Conservation (phyloP, 2,797 vertebrate genomes). For the Sebastes melanostomus region DNA sequence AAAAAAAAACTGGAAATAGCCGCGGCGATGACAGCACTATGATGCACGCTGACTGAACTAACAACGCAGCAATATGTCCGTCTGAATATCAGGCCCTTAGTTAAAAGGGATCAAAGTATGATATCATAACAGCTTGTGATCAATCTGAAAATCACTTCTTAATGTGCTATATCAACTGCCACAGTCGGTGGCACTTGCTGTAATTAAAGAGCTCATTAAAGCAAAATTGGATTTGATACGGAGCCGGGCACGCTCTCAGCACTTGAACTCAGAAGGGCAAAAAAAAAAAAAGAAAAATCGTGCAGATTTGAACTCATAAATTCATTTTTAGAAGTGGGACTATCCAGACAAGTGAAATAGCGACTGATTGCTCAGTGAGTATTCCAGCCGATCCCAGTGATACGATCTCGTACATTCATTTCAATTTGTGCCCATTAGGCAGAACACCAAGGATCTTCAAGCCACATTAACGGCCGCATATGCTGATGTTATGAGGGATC, state of each 20-base stretch:
- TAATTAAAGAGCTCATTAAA: slow-evolving; percentile 62
- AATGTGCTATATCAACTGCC: slow-evolving; percentile 39
- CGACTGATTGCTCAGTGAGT: slow-evolving; percentile 44
- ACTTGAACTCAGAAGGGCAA: slow-evolving; percentile 30
- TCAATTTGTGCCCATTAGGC: slow-evolving; percentile 73
- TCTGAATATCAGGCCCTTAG: slow-evolving; percentile 18
- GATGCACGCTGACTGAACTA: slow-evolving; percentile 7
- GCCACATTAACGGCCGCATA: slow-evolving; percentile 70
- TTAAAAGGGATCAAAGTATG: slow-evolving; percentile 13
- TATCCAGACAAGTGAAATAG: slow-evolving; percentile 24
- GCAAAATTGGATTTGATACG: slow-evolving; percentile 48
- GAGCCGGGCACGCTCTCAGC: neutral
- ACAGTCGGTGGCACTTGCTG: slow-evolving; percentile 51
- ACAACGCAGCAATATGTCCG: neutral
- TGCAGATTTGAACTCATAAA: slow-evolving; percentile 38
- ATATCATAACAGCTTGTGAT: slow-evolving; percentile 43
- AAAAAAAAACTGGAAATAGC: neutral
- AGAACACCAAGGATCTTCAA: slow-evolving; percentile 73
- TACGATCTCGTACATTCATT: slow-evolving; percentile 65
- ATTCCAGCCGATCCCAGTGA: slow-evolving; percentile 51
- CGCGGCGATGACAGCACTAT: neutral
- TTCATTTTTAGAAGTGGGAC: slow-evolving; percentile 21
- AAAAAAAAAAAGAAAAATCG: slow-evolving; percentile 9
- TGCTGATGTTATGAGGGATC: slow-evolving; percentile 69
- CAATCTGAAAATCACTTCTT: slow-evolving; percentile 46